phyloP scores from a whole-genome alignment of 2,888 invertebrate genomes.

The Hybos culiciformis region DNA sequence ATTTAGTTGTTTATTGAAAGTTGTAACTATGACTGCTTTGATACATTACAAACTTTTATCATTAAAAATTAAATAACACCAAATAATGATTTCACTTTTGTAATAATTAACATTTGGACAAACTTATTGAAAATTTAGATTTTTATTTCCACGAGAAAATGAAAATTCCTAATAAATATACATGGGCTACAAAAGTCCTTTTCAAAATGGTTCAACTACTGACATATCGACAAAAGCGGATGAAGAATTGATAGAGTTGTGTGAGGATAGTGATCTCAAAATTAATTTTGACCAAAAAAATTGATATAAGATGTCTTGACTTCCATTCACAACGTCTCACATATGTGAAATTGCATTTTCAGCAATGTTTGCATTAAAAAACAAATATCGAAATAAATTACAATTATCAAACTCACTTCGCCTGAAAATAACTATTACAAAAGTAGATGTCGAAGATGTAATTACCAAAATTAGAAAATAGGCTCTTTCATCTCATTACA shows the following conservation, averaged over 20 bases:
- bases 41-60: not conserved
- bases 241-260: not conserved
- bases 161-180: not conserved
- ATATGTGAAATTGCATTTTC: not conserved
- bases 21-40: not conserved
- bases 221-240: not conserved
- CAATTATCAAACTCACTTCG: not conserved
- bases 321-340: not conserved
- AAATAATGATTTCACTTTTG: not conserved
- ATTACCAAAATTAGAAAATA: not conserved
- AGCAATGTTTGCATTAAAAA: not conserved
- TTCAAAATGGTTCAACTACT: not conserved
- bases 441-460: not conserved
- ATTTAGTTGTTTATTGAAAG: not conserved
- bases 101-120: not conserved
- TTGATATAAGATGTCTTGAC: not conserved
- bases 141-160: not conserved
- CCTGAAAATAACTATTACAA: not conserved
- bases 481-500: not conserved
- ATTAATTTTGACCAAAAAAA: not conserved
- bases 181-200: not conserved
- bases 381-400: not conserved
- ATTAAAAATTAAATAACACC: not conserved
- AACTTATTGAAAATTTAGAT: not conserved
- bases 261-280: not conserved